Percentiles rank a stretch among this genome's conserved stretches.
Evolutionary conservation across 2,888 invertebrate species (phyloP).

Genomic region (Candidula unifasciata): DNA sequence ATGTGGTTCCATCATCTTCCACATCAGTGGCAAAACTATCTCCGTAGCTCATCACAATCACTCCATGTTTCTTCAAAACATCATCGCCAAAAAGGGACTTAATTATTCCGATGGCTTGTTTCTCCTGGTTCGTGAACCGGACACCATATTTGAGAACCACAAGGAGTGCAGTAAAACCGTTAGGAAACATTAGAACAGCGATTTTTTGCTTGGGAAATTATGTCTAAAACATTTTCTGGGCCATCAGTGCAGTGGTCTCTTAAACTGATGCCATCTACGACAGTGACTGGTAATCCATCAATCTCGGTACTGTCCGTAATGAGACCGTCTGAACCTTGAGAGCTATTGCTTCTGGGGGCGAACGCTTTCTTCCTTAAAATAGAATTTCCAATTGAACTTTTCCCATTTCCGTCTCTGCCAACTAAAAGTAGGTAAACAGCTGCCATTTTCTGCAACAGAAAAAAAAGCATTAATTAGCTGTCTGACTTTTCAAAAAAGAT

Average conservation of each 20-base stretch:
- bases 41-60: neutral
- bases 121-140: conserved; percentile 4
- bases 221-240: neutral
- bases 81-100: neutral
- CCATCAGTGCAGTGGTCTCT: neutral
- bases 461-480: neutral
- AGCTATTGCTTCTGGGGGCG: neutral
- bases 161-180: conserved; percentile 1
- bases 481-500: too few species aligned
- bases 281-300: neutral
- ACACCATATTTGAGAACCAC: conserved; percentile 17
- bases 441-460: neutral
- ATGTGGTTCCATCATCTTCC: neutral
- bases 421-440: neutral
- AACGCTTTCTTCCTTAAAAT: neutral
- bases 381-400: conserved; percentile 8
- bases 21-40: neutral
- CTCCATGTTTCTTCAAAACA: neutral
- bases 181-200: neutral
- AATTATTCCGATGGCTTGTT: neutral
- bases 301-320: neutral
- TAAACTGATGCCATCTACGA: neutral
- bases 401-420: neutral
- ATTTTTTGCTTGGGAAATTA: neutral
- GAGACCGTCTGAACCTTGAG: neutral